Evolutionary conservation across 2,797 vertebrate genomes (phyloP).

Genomic region (Lagodon rhomboides): DNA sequence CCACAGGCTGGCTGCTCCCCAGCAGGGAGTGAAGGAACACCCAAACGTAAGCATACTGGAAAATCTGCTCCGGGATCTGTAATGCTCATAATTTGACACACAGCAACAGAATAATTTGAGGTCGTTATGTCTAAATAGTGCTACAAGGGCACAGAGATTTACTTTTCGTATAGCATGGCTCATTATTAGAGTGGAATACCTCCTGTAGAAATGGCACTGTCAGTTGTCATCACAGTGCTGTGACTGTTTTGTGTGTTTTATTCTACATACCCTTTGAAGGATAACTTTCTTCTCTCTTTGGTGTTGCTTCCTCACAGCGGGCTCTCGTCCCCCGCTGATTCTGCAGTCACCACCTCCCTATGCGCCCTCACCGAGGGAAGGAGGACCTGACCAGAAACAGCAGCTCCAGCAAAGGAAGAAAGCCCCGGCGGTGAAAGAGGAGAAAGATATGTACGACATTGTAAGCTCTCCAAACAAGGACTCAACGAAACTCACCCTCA

Average conservation of each 20-base stretch:
- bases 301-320: conserved; percentile 76
- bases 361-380: conserved; percentile 93
- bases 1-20: conserved; percentile 95
- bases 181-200: background rate
- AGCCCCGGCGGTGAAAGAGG: conserved; percentile 92
- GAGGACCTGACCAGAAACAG: conserved; percentile 89
- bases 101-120: conserved; percentile 10
- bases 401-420: conserved; percentile 83
- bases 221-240: background rate
- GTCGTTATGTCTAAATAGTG: background rate
- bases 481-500: conserved; percentile 95
- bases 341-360: conserved; percentile 95
- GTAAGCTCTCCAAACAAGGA: conserved; percentile 97
- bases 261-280: conserved; percentile 4
- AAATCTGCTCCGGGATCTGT: background rate
- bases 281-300: conserved; percentile 15
- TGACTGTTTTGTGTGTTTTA: background rate
- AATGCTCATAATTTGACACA: conserved; percentile 3
- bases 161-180: background rate
- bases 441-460: conserved; percentile 98
- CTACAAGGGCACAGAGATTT: background rate
- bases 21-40: conserved; percentile 93
- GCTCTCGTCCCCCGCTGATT: conserved; percentile 93
- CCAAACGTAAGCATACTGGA: conserved; percentile 89
- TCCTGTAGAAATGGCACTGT: background rate